Conservation (phyloP, 2,797 vertebrate genomes). For the Cossypha caffra region DNA sequence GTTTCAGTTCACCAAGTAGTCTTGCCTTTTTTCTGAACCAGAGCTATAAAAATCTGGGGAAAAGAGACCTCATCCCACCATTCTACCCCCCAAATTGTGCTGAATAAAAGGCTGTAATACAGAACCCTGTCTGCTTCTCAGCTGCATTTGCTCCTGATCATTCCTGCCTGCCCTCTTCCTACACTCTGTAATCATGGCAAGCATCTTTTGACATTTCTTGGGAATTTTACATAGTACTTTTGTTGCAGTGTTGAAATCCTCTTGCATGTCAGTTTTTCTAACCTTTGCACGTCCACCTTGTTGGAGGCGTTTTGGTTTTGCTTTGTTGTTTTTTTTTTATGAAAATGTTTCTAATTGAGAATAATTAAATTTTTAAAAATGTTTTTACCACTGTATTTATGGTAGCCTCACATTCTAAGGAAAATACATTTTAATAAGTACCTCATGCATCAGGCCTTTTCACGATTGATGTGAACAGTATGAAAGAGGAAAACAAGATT, state of each 20-base stretch:
- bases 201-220: background rate
- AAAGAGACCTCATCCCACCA: background rate
- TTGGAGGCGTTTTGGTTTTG: background rate
- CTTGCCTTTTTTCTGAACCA: background rate
- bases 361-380: background rate
- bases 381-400: background rate
- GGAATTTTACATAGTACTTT: background rate
- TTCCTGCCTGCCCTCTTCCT: background rate
- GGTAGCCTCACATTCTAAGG: background rate
- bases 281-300: background rate
- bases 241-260: background rate
- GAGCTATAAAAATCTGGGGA: background rate
- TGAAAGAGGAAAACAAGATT: slow-evolving; percentile 34
- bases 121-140: background rate
- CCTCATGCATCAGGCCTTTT: background rate
- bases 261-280: background rate
- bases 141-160: background rate
- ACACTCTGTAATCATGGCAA: background rate
- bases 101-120: background rate
- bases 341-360: background rate
- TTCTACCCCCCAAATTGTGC: background rate
- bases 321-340: background rate
- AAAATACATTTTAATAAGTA: background rate
- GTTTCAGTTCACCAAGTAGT: background rate
- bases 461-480: background rate